Conservation (phyloP, 2,113 vertebrate species). For the Lanius collurio region DNA sequence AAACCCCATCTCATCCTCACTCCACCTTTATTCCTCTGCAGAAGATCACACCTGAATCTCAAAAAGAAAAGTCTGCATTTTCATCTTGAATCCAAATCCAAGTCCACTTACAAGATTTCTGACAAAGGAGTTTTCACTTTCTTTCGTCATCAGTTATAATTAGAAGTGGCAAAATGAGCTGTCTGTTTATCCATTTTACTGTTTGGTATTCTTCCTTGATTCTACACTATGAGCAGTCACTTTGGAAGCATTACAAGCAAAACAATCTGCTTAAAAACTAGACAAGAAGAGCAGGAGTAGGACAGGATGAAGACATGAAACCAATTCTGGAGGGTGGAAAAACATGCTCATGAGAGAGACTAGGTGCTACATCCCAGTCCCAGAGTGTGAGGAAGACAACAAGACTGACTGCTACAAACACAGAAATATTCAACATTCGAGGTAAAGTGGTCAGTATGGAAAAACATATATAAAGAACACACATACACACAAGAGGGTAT, state of each 20-base stretch:
- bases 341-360: background rate
- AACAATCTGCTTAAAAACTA: conserved; percentile 54
- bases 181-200: conserved; percentile 9
- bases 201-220: background rate
- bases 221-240: conserved; percentile 13
- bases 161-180: background rate
- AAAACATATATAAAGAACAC: background rate
- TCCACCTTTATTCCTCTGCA: background rate
- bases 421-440: background rate
- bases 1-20: background rate
- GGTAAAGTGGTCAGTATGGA: background rate
- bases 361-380: background rate
- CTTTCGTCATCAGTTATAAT: conserved; percentile 34
- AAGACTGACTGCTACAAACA: background rate
- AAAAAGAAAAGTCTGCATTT: background rate
- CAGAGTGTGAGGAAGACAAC: background rate
- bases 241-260: conserved; percentile 48
- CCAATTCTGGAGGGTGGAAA: background rate
- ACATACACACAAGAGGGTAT: background rate
- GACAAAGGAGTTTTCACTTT: background rate
- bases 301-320: conserved; percentile 3
- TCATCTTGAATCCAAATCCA: background rate
- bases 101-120: background rate
- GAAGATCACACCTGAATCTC: background rate
- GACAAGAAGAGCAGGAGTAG: background rate